Evolutionary conservation across 1,140 invertebrate genomes (phyloP), one percentile per base, ranked within the genome.

Genomic region (Hycleus phaleratus): DNA sequence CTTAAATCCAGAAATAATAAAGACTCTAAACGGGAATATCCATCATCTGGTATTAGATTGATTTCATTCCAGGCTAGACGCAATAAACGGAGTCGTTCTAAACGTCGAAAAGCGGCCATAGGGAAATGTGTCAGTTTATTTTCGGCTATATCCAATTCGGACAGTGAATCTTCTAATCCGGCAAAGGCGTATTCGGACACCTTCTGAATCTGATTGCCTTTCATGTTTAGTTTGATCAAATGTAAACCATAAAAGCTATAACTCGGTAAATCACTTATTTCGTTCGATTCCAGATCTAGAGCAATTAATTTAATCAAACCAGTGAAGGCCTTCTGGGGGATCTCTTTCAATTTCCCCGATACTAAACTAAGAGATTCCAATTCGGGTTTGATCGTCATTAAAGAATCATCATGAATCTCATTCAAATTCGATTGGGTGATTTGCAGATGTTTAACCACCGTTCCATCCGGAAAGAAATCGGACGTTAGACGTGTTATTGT

Each of bases 221-320:
- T 93, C 45, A 93, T 76, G 68, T 88, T 92, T 3, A 95, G 75
- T 72, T 91, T 92, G 46, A 85, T 82, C 38, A 95, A 73, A 24
- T 85, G 83, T 56, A 94, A 75, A 0, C 88, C 90, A 67, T 90
- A 92, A 71, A 95, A 93, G 60, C 86, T 87, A 69, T 93, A 93
- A 65, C 87, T 89, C 0, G 88, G 84, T 38, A 95, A 78, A 60
- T 91, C 85, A 38, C 82, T 80, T 44, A 95, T 91, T 63, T 87
- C 79, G 72, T 95, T 95, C 49, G 84, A 84, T 68, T 92, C 90
- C n/a, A 95, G 80, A 70, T 94, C 88, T 26, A 95, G 75, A 0
- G 84, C 82, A 11, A 83, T 82, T 10, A 95, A 73, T 64, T 84
- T 84, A 11, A 80, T 77, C 60, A 95, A 77, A 5, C 84, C 81